A percentile compares a stretch with the other conserved stretches of the same genome.
Conservation (phyloP, 2,888 invertebrate species). For the Agriopis marginaria region DNA sequence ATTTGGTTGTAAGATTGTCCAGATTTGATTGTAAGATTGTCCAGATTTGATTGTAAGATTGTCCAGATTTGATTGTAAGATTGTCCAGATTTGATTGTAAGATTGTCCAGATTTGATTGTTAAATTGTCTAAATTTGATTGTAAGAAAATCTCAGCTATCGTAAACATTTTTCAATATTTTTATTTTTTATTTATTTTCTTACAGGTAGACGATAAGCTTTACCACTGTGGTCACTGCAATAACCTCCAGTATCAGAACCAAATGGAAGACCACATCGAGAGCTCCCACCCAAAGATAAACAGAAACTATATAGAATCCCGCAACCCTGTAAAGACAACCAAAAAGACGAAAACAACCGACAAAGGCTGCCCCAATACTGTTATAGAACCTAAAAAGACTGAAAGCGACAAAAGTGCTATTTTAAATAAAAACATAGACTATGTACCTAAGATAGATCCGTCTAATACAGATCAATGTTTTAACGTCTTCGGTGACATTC, state of each 20-base stretch:
- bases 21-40: not conserved
- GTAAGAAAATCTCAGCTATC: no score
- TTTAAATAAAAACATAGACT: not conserved
- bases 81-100: no score
- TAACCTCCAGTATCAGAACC: constrained; percentile 40
- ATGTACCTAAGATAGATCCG: not conserved
- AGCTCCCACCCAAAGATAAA: constrained; percentile 29
- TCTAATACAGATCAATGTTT: not conserved
- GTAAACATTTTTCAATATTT: no score
- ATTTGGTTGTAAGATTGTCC: not conserved
- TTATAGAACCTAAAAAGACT: constrained; percentile 6
- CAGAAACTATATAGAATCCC: constrained; percentile 10
- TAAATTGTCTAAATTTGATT: no score
- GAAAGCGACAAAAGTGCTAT: constrained; percentile 9
- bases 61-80: no score
- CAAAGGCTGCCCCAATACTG: not conserved
- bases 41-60: no score
- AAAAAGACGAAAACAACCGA: constrained; percentile 1
- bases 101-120: no score
- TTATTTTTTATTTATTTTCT: constrained; percentile 15
- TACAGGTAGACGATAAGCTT: constrained; percentile 53
- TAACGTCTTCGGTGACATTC: constrained; percentile 29
- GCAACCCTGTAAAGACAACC: not conserved
- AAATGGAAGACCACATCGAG: constrained; percentile 27
- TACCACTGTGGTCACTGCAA: constrained; percentile 64